Evolutionary conservation across 1,140 invertebrate species (phyloP).

Genomic region (Leptopilina boulardi): DNA sequence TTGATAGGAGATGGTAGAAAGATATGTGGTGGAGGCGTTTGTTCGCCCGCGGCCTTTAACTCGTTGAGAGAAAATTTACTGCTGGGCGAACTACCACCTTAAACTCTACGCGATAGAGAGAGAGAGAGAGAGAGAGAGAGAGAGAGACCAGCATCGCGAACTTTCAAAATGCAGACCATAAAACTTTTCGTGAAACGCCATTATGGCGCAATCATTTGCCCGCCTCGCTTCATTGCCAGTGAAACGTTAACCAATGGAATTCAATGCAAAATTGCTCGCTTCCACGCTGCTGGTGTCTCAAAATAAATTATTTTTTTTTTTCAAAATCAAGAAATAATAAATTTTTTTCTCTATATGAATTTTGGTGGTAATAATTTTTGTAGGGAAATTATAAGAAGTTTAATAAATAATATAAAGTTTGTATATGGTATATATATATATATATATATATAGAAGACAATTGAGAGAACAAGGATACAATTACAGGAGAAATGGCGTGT

Average conservation of each 20-base stretch:
- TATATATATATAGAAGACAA: background rate
- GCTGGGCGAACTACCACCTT: slow-evolving; percentile 58
- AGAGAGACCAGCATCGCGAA: slow-evolving; percentile 51
- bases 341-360: no score
- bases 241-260: background rate
- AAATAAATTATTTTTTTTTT: no score
- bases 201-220: slow-evolving; percentile 45
- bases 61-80: slow-evolving; percentile 56
- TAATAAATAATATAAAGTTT: slow-evolving; percentile 5
- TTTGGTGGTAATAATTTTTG: no score
- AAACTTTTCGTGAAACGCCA: slow-evolving; percentile 56
- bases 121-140: no score
- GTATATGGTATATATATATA: no score
- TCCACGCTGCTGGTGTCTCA: background rate
- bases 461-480: slow-evolving; percentile 29
- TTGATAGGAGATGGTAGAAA: slow-evolving; percentile 59
- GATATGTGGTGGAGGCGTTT: slow-evolving; percentile 54
- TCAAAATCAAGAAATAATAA: no score
- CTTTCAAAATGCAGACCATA: slow-evolving; percentile 57
- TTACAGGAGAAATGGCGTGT: slow-evolving; percentile 34
- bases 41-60: slow-evolving; percentile 55
- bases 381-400: background rate
- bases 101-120: no score
- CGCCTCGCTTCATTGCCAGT: slow-evolving; percentile 29
- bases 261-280: background rate